phyloP scores from a whole-genome alignment of 2,797 vertebrate species.

The Catamblyrhynchus diadema region DNA sequence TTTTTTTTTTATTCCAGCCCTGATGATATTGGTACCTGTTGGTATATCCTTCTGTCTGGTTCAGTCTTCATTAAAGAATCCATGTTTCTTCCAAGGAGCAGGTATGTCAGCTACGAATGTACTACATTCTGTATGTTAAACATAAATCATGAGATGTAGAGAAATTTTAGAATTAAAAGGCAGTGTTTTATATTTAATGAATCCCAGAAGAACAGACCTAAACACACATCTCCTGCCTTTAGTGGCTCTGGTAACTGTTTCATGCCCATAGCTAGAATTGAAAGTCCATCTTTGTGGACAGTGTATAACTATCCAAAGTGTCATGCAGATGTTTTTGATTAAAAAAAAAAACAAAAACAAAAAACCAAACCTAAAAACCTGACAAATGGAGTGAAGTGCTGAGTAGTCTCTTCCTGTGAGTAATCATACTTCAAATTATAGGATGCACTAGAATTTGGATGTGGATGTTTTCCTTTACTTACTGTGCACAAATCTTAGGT shows the following conservation, averaged over 20 bases:
- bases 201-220: not conserved
- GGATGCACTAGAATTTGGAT: not conserved
- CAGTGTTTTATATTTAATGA: not conserved
- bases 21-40: conserved; percentile 96
- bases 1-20: conserved; percentile 80
- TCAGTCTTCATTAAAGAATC: conserved; percentile 99
- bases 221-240: not conserved
- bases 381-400: not conserved
- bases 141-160: not conserved
- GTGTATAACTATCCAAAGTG: not conserved
- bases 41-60: conserved; percentile 98
- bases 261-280: not conserved
- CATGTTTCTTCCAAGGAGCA: conserved; percentile 99
- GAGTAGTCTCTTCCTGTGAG: not conserved
- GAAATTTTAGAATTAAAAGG: not conserved
- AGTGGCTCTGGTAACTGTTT: not conserved
- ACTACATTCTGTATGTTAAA: not conserved
- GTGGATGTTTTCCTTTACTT: not conserved
- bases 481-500: not conserved
- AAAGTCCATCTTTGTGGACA: not conserved
- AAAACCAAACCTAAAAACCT: not conserved
- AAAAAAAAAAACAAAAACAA: not conserved
- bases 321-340: not conserved
- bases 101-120: conserved; percentile 74
- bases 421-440: not conserved